These are phyloP conservation scores for Polyommatus icarus DNA, from an alignment of 2,888 invertebrate genomes.

Conservation along the genomic window DNA sequence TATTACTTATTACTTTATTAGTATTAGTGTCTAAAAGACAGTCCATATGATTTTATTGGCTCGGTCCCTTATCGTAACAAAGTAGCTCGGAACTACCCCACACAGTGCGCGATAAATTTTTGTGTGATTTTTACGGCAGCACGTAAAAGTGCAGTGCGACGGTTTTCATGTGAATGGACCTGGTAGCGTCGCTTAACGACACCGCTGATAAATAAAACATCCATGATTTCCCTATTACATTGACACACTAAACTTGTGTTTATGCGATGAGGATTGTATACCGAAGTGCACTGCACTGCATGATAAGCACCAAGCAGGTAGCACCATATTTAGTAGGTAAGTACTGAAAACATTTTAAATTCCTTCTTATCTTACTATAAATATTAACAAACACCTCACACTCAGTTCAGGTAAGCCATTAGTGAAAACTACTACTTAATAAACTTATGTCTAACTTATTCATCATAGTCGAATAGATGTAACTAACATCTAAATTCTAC, in stretches of 20 bases:
- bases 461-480: too few species aligned
- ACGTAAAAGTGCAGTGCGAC: slow-evolving; percentile 39
- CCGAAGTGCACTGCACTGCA: not conserved
- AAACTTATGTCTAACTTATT: too few species aligned
- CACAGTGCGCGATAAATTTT: slow-evolving; percentile 37
- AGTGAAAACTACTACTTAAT: too few species aligned
- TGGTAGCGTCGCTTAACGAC: slow-evolving; percentile 26
- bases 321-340: not conserved
- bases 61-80: slow-evolving; percentile 33
- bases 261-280: not conserved
- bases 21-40: not conserved
- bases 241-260: not conserved
- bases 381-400: too few species aligned
- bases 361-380: too few species aligned
- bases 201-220: slow-evolving; percentile 10
- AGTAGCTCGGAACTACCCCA: slow-evolving; percentile 33
- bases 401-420: too few species aligned
- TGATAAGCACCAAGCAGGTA: not conserved
- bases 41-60: slow-evolving; percentile 8
- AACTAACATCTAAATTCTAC: too few species aligned
- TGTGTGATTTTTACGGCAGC: slow-evolving; percentile 42
- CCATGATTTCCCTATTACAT: slow-evolving; percentile 10
- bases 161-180: slow-evolving; percentile 35
- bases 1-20: too few species aligned
- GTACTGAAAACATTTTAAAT: not conserved